Evolutionary conservation across 2,888 invertebrate genomes (phyloP).

Genomic region (Chydorus sphaericus): DNA sequence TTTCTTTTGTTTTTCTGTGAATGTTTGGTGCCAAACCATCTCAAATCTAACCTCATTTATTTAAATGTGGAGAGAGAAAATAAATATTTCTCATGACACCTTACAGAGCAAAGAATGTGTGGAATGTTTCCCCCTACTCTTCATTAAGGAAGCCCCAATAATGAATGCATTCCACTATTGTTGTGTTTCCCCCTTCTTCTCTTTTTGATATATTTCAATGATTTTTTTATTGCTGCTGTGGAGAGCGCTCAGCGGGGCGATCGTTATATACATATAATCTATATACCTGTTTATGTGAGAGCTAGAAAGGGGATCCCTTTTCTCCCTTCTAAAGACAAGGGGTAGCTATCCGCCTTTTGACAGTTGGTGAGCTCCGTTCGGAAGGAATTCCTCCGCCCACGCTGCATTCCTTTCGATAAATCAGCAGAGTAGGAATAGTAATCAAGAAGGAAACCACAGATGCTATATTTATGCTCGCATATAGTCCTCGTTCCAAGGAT

Average conservation of each 20-base stretch:
- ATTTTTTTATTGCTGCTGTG: slow-evolving; percentile 3
- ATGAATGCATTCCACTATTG: slow-evolving; percentile 6
- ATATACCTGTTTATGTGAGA: background rate
- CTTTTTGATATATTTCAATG: slow-evolving; percentile 4
- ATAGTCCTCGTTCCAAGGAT: too few species aligned
- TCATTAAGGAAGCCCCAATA: slow-evolving; percentile 3
- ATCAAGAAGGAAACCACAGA: too few species aligned
- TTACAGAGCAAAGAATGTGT: background rate
- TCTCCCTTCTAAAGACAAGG: background rate
- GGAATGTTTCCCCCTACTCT: slow-evolving; percentile 1
- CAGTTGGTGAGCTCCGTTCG: slow-evolving; percentile 1
- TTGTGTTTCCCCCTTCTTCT: background rate
- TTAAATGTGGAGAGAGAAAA: background rate
- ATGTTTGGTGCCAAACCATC: background rate
- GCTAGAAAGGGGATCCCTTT: background rate
- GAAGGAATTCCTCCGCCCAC: slow-evolving; percentile 3
- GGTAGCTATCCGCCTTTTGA: background rate
- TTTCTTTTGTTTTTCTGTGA: background rate
- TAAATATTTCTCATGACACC: background rate
- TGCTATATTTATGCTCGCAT: too few species aligned
- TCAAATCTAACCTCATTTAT: background rate
- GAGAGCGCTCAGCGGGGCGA: background rate
- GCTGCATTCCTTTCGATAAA: too few species aligned
- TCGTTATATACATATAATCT: slow-evolving; percentile 1
- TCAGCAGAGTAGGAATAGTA: too few species aligned